Evolutionary conservation across 2,888 invertebrate species (phyloP), one percentile per base, ranked within the genome.

Genomic region (Heliconius ethilla): DNA sequence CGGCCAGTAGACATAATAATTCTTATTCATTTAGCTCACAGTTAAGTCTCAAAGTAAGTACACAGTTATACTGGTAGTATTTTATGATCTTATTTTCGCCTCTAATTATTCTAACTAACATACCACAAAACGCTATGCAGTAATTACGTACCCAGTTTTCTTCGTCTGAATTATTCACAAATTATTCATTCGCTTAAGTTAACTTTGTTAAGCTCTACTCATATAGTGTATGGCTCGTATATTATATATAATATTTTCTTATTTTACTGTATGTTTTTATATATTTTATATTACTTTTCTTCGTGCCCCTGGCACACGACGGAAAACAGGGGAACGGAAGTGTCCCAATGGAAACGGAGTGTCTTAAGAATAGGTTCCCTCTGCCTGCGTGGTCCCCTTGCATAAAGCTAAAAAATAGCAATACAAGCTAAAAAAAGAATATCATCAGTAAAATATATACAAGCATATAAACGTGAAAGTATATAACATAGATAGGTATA

Each of bases 91-190:
- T 82, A 83, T 87, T 83, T 85, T 83, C 87, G 37, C 87, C 84
- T 85, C 84, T 79, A 89, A 89, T 89, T 90, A 89, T 85, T 85
- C 81, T 84, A 86, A 88, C 89, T 87, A 88, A 88, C 86, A 84
- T 83, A 82, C 85, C 83, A 84, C 84, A 83, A 88, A 88, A 87
- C 86, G 87, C 84, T 87, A 81, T 80, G 83, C 83, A 80, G 86
- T 86, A 89, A 89, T 89, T 88, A 89, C 86, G 85, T 85, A 84
- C 51, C 74, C 82, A 82, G 81, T 81, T 82, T 82, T 84, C 83
- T 88, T 89, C 87, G 51, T 74, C 69, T 73, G 37, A 67, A 78
- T 76, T 78, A 70, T 66, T 72, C 75, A 77, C 62, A 59, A 75
- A 78, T 63, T 76, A 76, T 78, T 70, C 55, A 65, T 73, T 73